phyloP scores from a whole-genome alignment of 2,888 invertebrate species.

The Chirona hameri region DNA sequence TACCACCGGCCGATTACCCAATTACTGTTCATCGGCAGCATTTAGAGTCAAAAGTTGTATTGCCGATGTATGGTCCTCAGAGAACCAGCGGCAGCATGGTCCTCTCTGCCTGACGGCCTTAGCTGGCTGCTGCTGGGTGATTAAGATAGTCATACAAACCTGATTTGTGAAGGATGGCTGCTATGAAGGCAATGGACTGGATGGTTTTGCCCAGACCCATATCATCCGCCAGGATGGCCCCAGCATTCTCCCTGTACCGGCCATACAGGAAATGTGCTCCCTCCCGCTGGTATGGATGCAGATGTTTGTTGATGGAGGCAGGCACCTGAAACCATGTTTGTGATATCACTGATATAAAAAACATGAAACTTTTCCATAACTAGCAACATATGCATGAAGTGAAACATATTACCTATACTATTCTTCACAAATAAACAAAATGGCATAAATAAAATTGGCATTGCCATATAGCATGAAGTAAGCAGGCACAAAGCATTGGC shows the following conservation, averaged over 20 bases:
- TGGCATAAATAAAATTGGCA: no score
- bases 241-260: background rate
- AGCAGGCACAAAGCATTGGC: no score
- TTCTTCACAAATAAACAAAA: background rate
- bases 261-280: slow-evolving; percentile 23
- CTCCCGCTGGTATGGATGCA: background rate
- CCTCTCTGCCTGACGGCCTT: no score
- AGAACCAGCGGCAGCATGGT: no score
- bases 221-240: slow-evolving; percentile 32
- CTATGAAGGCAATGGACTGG: slow-evolving; percentile 30
- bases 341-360: no score
- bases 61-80: no score
- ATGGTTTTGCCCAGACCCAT: slow-evolving; percentile 34
- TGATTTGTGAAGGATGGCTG: slow-evolving; percentile 30
- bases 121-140: no score
- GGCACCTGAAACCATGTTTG: background rate
- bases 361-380: background rate
- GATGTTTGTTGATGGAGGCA: background rate
- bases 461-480: no score
- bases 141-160: background rate
- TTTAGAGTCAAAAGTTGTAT: no score
- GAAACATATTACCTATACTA: background rate
- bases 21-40: no score
- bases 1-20: no score
- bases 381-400: no score